These are phyloP conservation scores for Drosophila bifasciata DNA, from an alignment of 1,140 invertebrate genomes.

Conservation along the genomic window DNA sequence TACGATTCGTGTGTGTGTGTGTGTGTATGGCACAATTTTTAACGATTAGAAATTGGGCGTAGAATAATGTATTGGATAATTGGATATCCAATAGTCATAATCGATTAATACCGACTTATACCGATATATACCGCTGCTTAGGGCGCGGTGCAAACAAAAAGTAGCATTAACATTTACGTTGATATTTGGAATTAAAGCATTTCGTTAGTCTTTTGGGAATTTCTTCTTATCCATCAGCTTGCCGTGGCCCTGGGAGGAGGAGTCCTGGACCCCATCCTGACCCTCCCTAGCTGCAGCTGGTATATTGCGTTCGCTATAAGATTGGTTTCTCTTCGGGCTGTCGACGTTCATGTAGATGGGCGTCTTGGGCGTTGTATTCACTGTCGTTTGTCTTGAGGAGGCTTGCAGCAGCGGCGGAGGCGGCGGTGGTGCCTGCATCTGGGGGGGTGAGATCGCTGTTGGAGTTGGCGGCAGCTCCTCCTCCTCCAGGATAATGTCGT, in stretches of 20 bases:
- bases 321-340: conserved; percentile 75
- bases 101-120: too few relatives aligned
- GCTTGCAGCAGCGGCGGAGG: conserved; percentile 8
- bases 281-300: conserved; percentile 35
- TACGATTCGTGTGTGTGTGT: too few relatives aligned
- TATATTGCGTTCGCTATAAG: conserved; percentile 45
- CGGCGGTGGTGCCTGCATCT: conserved; percentile 33
- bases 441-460: conserved; percentile 19
- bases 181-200: conserved; percentile 66
- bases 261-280: conserved; percentile 17
- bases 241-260: conserved; percentile 15
- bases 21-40: too few relatives aligned
- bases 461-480: conserved; percentile 62
- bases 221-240: conserved; percentile 70
- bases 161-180: too few relatives aligned
- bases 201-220: conserved; percentile 79
- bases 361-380: conserved; percentile 24
- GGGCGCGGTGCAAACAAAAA: too few relatives aligned
- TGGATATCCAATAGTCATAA: too few relatives aligned
- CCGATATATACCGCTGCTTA: too few relatives aligned
- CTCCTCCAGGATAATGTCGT: conserved; percentile 82
- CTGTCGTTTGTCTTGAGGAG: conserved; percentile 11
- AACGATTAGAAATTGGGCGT: too few relatives aligned
- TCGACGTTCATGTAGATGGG: conserved; percentile 76
- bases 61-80: too few relatives aligned